Conservation (phyloP, 2,888 invertebrate species). For the Euproctis similis region DNA sequence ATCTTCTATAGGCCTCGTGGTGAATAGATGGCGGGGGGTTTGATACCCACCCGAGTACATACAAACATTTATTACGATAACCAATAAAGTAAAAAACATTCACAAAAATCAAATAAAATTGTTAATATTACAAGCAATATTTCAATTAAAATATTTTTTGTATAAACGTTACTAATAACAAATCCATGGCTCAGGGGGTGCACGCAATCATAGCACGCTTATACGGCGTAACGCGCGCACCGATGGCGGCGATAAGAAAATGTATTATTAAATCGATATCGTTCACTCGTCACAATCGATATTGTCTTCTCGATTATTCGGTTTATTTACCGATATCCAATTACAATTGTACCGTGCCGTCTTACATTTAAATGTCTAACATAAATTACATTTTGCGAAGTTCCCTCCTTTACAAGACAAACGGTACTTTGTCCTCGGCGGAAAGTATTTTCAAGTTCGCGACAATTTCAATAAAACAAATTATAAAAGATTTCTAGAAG, state of each 20-base stretch:
- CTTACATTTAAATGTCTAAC: constrained; percentile 8
- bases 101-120: constrained; percentile 11
- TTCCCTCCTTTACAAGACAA: background rate
- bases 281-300: background rate
- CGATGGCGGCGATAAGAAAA: constrained; percentile 14
- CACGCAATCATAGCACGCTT: constrained; percentile 25
- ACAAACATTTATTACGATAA: too few species aligned
- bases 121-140: too few species aligned
- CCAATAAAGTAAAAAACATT: too few species aligned
- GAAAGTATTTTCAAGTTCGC: background rate
- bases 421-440: background rate
- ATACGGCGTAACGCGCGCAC: constrained; percentile 27
- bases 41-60: too few species aligned
- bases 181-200: constrained; percentile 21
- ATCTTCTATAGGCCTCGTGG: too few species aligned
- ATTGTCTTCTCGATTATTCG: constrained; percentile 9
- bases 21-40: too few species aligned
- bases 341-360: constrained; percentile 6
- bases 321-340: constrained; percentile 12
- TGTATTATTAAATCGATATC: constrained; percentile 16
- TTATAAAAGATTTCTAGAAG: too few species aligned
- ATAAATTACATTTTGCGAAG: constrained; percentile 9
- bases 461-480: background rate
- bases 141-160: constrained; percentile 27
- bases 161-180: constrained; percentile 18